A percentile compares a stretch with the other conserved stretches of the same genome.
phyloP scores from a whole-genome alignment of 2,888 invertebrate genomes.

The Stenichneumon culpator region DNA sequence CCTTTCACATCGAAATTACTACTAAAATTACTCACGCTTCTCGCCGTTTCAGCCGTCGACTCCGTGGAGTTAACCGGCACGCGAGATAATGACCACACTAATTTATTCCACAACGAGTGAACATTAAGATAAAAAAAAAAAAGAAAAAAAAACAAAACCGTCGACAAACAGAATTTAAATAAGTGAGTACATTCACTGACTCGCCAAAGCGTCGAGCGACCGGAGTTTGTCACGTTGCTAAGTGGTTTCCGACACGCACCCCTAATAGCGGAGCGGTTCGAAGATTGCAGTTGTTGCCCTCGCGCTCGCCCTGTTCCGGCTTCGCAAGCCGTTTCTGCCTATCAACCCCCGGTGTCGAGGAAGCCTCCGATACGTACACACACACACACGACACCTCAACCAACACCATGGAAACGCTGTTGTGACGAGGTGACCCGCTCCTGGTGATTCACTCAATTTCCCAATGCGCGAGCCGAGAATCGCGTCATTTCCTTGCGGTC shows the following conservation, averaged over 20 bases:
- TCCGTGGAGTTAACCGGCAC: neutral
- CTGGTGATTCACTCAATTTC: conserved; percentile 66
- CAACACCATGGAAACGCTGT: neutral
- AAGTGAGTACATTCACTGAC: conserved; percentile 27
- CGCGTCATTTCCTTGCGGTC: conserved; percentile 3
- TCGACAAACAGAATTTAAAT: conserved; percentile 31
- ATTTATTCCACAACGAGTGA: conserved; percentile 27
- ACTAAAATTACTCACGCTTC: neutral
- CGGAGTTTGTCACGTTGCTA: conserved; percentile 64
- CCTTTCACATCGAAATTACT: conserved; percentile 37
- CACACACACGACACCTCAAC: neutral
- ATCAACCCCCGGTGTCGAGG: conserved; percentile 16
- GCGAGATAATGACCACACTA: conserved; percentile 40
- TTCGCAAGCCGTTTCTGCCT: neutral
- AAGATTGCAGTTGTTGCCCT: conserved; percentile 43
- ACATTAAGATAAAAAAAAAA: conserved; percentile 28
- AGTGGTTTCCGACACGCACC: conserved; percentile 73
- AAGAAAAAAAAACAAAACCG: neutral
- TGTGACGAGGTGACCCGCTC: conserved; percentile 27
- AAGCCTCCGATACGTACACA: neutral
- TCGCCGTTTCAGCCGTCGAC: conserved; percentile 10
- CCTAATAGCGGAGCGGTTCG: conserved; percentile 38
- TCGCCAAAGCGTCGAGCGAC: conserved; percentile 11
- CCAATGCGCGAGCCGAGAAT: conserved; percentile 37
- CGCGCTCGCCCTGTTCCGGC: neutral